Conservation (phyloP, 1,140 invertebrate genomes). For the Papilio aristodemus region DNA sequence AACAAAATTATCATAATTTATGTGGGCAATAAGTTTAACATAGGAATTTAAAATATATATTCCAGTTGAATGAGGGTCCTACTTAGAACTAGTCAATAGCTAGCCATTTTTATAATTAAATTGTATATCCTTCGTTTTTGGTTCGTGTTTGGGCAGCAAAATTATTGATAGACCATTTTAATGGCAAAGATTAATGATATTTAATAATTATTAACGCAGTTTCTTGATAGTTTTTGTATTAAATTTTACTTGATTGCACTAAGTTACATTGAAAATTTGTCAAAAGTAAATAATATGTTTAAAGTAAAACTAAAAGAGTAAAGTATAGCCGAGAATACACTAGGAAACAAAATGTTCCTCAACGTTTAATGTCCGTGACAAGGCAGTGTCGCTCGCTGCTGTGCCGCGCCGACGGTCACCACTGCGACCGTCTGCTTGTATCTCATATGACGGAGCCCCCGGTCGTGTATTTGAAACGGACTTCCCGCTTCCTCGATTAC, state of each 20-base stretch:
- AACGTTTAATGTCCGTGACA: neutral
- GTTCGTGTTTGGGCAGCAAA: neutral
- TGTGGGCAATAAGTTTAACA: too few relatives aligned
- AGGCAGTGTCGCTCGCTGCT: neutral
- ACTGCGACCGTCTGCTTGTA: too few relatives aligned
- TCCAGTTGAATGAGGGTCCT: too few relatives aligned
- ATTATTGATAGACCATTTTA: neutral
- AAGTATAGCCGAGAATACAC: slow-evolving; percentile 11
- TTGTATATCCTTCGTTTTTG: too few relatives aligned
- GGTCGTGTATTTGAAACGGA: neutral
- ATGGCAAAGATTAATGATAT: neutral
- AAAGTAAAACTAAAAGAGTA: neutral
- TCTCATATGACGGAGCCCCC: too few relatives aligned
- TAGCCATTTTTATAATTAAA: neutral
- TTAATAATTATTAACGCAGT: neutral
- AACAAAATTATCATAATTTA: too few relatives aligned
- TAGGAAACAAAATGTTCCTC: neutral
- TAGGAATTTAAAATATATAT: too few relatives aligned
- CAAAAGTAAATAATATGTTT: neutral
- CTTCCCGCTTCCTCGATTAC: neutral
- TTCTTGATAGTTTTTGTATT: slow-evolving; percentile 12
- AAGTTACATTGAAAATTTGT: too few relatives aligned
- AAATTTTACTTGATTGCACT: too few relatives aligned
- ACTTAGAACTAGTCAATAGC: neutral
- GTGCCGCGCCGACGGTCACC: too few relatives aligned